Percentiles rank a stretch among this genome's conserved stretches.
These are phyloP conservation scores for Calliopum simillimum DNA, from an alignment of 2,888 invertebrate species.

Conservation along the genomic window DNA sequence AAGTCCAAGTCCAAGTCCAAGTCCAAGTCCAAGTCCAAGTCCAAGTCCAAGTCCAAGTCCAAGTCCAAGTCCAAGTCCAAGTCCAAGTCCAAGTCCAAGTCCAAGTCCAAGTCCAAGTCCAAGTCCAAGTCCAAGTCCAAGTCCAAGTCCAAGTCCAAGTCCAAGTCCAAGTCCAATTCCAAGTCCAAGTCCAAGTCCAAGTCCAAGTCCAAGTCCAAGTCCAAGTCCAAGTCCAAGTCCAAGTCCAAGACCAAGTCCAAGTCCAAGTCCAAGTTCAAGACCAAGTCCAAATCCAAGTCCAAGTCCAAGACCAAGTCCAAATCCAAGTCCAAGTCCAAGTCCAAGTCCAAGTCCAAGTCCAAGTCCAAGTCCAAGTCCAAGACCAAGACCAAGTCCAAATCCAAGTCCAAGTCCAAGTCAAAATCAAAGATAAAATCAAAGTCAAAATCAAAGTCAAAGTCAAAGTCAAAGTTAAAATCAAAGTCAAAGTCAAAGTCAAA, in stretches of 20 bases:
- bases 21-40: neutral
- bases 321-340: slow-evolving; percentile 14
- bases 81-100: neutral
- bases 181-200: neutral
- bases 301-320: too few species aligned
- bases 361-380: too few species aligned
- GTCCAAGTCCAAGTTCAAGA: slow-evolving; percentile 14
- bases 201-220: neutral
- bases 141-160: neutral
- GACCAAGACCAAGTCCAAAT: too few species aligned
- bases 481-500: too few species aligned
- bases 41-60: neutral
- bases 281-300: too few species aligned
- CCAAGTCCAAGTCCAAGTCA: too few species aligned
- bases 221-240: slow-evolving; percentile 19
- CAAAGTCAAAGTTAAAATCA: too few species aligned
- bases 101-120: neutral
- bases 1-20: neutral
- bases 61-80: neutral
- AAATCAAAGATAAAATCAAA: too few species aligned
- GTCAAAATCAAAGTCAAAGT: too few species aligned
- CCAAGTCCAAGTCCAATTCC: neutral
- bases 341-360: neutral
- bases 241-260: slow-evolving; percentile 20
- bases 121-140: slow-evolving; percentile 6